A percentile compares a stretch with the other conserved stretches of the same genome.
These are phyloP conservation scores for Numida meleagris DNA, from an alignment of 2,113 vertebrate genomes.

Conservation along the genomic window DNA sequence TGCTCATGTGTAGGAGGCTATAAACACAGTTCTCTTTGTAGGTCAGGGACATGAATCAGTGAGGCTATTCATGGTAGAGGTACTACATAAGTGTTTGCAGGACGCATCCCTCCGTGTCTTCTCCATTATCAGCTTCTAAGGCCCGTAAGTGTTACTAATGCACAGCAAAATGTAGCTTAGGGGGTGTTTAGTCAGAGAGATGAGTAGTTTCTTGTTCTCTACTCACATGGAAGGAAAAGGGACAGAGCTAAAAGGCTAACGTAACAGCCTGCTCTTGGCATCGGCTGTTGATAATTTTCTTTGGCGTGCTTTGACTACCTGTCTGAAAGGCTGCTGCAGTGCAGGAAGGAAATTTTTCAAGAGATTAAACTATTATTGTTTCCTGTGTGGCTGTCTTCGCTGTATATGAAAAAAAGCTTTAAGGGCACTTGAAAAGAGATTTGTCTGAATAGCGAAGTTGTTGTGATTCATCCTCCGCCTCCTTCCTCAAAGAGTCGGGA, in stretches of 20 bases:
- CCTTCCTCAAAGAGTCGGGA: slow-evolving; percentile 71
- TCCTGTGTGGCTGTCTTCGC: slow-evolving; percentile 84
- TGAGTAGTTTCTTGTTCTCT: slow-evolving; percentile 12
- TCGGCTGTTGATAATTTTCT: slow-evolving; percentile 69
- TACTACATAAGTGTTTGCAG: background rate
- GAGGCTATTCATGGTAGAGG: background rate
- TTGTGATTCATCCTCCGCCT: slow-evolving; percentile 75
- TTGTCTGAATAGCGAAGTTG: slow-evolving; percentile 80
- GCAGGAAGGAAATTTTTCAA: slow-evolving; percentile 88
- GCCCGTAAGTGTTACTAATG: background rate
- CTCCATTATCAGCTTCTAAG: background rate
- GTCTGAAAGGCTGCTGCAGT: slow-evolving; percentile 74
- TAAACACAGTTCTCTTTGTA: background rate
- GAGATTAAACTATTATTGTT: slow-evolving; percentile 88
- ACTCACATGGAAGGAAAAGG: background rate
- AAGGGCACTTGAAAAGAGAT: slow-evolving; percentile 82
- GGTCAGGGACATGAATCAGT: background rate
- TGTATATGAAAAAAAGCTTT: slow-evolving; percentile 71
- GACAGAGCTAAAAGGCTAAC: slow-evolving; percentile 54
- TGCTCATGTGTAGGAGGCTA: background rate
- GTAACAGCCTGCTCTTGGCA: slow-evolving; percentile 77
- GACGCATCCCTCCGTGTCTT: background rate
- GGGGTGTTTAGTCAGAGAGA: background rate
- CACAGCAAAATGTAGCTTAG: background rate
- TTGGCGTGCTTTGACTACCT: slow-evolving; percentile 78